Evolutionary conservation across 1,140 invertebrate genomes (phyloP).

Genomic region (Drosophila erecta): DNA sequence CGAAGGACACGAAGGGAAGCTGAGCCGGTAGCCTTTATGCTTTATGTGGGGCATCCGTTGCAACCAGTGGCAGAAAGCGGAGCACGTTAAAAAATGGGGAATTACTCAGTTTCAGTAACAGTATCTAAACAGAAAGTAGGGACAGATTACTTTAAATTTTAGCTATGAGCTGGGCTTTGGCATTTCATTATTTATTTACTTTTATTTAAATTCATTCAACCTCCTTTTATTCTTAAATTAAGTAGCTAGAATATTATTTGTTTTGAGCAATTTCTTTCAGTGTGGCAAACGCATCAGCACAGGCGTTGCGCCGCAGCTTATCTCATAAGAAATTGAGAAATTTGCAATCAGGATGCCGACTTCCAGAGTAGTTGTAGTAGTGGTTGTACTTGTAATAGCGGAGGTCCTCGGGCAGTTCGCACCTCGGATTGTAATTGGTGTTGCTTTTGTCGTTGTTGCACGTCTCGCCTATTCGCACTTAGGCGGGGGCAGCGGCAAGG

Average conservation of each 20-base stretch:
- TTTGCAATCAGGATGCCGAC: slow-evolving; percentile 30
- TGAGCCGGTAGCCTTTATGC: slow-evolving; percentile 66
- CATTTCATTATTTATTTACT: neutral
- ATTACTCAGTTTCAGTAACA: too few relatives aligned
- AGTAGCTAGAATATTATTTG: neutral
- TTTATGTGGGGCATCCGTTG: slow-evolving; percentile 73
- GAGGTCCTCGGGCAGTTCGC: slow-evolving; percentile 41
- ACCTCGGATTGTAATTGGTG: slow-evolving; percentile 71
- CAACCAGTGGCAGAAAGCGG: slow-evolving; percentile 25
- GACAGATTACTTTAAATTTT: too few relatives aligned
- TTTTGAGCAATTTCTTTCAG: neutral
- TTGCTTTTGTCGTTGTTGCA: slow-evolving; percentile 58
- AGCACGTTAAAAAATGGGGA: slow-evolving; percentile 3
- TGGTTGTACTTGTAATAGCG: too few relatives aligned
- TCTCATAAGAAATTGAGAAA: slow-evolving; percentile 30
- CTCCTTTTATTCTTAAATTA: too few relatives aligned
- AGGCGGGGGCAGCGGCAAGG: slow-evolving; percentile 21
- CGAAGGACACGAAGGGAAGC: neutral
- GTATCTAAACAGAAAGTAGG: too few relatives aligned
- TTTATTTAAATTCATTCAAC: too few relatives aligned
- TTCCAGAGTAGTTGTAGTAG: neutral
- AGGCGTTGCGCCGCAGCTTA: slow-evolving; percentile 4
- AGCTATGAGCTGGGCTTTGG: too few relatives aligned
- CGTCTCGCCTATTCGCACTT: slow-evolving; percentile 69
- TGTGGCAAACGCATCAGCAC: neutral